Evolutionary conservation across 2,113 vertebrate species (phyloP).

Genomic region (Psephotus haematonotus): DNA sequence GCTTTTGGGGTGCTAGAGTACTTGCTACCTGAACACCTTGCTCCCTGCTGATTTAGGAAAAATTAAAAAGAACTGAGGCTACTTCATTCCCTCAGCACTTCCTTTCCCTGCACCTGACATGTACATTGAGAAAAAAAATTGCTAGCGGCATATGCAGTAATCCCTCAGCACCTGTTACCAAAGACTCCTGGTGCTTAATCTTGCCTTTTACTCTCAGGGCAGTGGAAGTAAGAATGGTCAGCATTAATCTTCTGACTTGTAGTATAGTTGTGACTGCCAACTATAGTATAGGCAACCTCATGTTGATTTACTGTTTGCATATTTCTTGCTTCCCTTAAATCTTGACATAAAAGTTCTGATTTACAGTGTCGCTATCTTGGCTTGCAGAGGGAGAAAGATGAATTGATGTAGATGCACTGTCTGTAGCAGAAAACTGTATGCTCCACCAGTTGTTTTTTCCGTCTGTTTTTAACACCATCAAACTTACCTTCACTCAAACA

Average conservation of each 20-base stretch:
- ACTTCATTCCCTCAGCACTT: background rate
- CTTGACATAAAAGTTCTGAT: conserved; percentile 49
- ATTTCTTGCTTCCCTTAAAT: conserved; percentile 53
- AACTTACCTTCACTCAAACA: conserved; percentile 27
- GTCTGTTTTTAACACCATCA: background rate
- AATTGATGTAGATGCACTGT: background rate
- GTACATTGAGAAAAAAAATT: conserved; percentile 36
- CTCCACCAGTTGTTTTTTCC: conserved; percentile 10
- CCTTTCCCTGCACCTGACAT: background rate
- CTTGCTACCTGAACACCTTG: background rate
- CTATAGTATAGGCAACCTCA: background rate
- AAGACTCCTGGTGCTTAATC: conserved; percentile 24
- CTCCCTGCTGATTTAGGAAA: background rate
- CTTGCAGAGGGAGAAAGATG: background rate
- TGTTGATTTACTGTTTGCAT: conserved; percentile 62
- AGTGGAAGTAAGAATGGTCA: conserved; percentile 53
- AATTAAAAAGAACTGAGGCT: background rate
- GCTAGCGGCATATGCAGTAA: background rate
- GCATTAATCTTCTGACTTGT: conserved; percentile 54
- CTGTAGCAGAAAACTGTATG: conserved; percentile 45
- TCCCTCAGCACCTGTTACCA: conserved; percentile 29
- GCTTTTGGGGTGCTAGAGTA: background rate
- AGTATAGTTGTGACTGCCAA: conserved; percentile 22
- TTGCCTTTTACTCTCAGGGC: conserved; percentile 41
- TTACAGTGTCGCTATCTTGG: conserved; percentile 52